A percentile compares a stretch with the other conserved stretches of the same genome.
Conservation (phyloP, 2,888 invertebrate genomes). For the Limnephilus marmoratus region DNA sequence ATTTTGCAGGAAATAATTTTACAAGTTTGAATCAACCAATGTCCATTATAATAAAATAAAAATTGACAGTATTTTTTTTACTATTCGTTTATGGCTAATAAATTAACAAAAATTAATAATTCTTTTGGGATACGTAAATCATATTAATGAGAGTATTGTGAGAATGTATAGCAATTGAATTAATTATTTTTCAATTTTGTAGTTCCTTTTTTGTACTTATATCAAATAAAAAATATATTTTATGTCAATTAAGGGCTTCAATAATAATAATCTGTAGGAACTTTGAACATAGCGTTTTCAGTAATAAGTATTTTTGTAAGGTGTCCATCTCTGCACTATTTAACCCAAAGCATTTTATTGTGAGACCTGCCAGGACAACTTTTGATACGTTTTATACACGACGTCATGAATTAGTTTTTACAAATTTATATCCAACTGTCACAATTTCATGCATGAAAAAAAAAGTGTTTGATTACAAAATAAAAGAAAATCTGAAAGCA, state of each 20-base stretch:
- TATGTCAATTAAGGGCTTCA: constrained; percentile 11
- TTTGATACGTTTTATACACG: constrained; percentile 54
- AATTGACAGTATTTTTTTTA: background rate
- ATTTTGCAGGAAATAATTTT: background rate
- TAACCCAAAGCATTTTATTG: background rate
- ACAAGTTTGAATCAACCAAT: background rate
- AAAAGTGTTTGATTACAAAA: constrained; percentile 56
- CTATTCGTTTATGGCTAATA: background rate
- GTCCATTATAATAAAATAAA: background rate
- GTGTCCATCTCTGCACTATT: background rate
- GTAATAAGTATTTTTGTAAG: constrained; percentile 22
- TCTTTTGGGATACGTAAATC: background rate
- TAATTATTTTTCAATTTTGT: background rate
- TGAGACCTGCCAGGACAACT: constrained; percentile 3
- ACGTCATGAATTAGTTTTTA: constrained; percentile 44
- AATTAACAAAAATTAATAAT: background rate
- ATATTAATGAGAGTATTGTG: background rate
- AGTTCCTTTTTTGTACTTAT: constrained; percentile 40
- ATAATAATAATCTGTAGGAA: background rate
- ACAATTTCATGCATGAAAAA: constrained; percentile 35
- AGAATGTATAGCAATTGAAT: background rate
- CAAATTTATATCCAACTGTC: constrained; percentile 48
- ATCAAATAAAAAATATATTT: background rate
- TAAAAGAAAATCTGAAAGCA: constrained; percentile 50
- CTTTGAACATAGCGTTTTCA: background rate